These are phyloP conservation scores for Notocelia uddmanniana DNA, from an alignment of 2,888 invertebrate species.

Conservation along the genomic window DNA sequence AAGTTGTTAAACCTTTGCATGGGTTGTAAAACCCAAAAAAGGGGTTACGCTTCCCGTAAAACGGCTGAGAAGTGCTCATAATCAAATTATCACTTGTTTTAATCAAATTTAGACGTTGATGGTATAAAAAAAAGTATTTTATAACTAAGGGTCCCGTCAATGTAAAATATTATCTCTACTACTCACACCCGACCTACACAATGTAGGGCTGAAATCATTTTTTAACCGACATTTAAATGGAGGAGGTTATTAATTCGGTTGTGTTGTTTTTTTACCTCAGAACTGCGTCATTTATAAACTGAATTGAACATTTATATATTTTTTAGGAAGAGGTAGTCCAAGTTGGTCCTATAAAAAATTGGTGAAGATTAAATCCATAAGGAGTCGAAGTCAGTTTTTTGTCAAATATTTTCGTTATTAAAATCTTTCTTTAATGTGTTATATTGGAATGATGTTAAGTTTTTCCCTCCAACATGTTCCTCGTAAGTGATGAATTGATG, in stretches of 20 bases:
- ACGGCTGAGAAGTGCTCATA: constrained; percentile 47
- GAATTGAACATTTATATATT: too few relatives aligned
- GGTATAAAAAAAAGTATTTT: neutral
- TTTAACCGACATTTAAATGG: too few relatives aligned
- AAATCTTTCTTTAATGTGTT: neutral
- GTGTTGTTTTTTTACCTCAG: too few relatives aligned
- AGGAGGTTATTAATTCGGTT: too few relatives aligned
- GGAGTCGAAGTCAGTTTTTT: too few relatives aligned
- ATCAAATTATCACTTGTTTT: constrained; percentile 40
- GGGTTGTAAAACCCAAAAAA: constrained; percentile 58
- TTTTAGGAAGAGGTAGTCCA: too few relatives aligned
- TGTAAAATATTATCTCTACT: too few relatives aligned
- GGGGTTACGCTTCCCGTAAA: constrained; percentile 55
- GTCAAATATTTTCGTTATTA: neutral
- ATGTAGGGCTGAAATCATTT: too few relatives aligned
- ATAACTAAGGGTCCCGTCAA: constrained; percentile 18
- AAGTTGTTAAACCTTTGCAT: constrained; percentile 60
- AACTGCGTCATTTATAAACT: too few relatives aligned
- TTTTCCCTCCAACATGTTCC: neutral
- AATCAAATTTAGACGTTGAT: constrained; percentile 26
- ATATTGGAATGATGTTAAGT: neutral
- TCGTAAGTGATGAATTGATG: neutral
- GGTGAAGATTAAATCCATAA: too few relatives aligned
- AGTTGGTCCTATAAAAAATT: too few relatives aligned
- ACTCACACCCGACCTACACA: too few relatives aligned